Percentiles rank a stretch among this genome's conserved stretches.
Conservation (phyloP, 2,797 vertebrate genomes). For the Mus spretus region DNA sequence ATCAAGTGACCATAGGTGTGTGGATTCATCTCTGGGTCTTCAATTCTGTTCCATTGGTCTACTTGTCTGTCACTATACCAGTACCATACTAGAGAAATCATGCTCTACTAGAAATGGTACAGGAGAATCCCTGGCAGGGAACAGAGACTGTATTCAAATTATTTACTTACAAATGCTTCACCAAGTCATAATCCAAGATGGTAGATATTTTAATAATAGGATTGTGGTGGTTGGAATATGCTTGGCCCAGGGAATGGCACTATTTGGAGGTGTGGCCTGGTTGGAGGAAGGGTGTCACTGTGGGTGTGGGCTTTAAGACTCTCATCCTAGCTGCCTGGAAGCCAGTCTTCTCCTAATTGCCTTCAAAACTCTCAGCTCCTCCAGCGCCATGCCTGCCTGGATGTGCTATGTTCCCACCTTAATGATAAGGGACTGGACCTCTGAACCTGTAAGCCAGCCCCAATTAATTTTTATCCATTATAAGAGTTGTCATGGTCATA, state of each 20-base stretch:
- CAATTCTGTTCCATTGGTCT: too few species aligned
- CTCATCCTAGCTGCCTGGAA: background rate
- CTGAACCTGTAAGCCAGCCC: background rate
- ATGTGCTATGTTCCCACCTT: background rate
- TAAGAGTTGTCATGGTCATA: background rate
- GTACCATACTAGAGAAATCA: background rate
- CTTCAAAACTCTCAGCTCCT: background rate
- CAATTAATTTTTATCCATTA: background rate
- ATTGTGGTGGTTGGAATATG: background rate
- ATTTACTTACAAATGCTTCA: background rate
- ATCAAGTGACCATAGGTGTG: too few species aligned
- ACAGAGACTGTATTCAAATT: slow-evolving; percentile 35
- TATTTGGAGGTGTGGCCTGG: background rate
- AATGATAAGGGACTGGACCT: background rate
- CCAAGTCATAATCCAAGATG: background rate
- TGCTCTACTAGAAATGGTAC: background rate
- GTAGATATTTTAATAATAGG: background rate
- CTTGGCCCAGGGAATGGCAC: background rate
- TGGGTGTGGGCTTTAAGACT: background rate
- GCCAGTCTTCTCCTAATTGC: background rate
- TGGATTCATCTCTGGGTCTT: too few species aligned
- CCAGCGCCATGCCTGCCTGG: background rate
- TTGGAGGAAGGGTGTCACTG: background rate
- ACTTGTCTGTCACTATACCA: too few species aligned
- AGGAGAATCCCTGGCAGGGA: background rate